These are phyloP conservation scores for Archivesica marissinica DNA, from an alignment of 1,140 invertebrate genomes.

Conservation along the genomic window DNA sequence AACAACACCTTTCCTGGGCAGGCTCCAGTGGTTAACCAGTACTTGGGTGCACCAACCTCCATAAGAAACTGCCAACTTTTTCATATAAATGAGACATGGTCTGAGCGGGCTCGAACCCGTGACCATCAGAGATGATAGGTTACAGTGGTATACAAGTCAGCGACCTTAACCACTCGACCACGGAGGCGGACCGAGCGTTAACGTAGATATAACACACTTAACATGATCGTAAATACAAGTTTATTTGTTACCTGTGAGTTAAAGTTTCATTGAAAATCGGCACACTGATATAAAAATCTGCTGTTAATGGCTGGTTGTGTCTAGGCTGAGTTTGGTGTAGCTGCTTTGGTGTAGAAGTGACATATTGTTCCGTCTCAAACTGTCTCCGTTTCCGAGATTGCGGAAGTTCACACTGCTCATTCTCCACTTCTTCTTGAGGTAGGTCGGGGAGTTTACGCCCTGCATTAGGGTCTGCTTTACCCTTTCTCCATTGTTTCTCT, in stretches of 20 bases:
- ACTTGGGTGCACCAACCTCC: no score
- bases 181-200: no score
- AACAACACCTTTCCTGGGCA: no score
- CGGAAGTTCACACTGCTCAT: background rate
- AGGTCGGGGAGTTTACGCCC: background rate
- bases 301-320: background rate
- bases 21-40: no score
- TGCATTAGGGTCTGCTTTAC: constrained; percentile 12
- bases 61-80: no score
- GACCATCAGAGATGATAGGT: no score
- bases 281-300: constrained; percentile 57
- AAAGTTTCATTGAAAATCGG: constrained; percentile 59
- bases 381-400: background rate
- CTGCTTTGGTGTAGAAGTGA: background rate
- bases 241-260: constrained; percentile 41
- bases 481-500: constrained; percentile 28
- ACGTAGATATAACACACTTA: no score
- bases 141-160: no score
- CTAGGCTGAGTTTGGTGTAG: background rate
- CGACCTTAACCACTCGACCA: no score
- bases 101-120: no score
- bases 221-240: background rate
- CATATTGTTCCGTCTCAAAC: background rate
- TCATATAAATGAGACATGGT: no score
- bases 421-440: constrained; percentile 13